Evolutionary conservation across 1,140 invertebrate species (phyloP).

Genomic region (Eufriesea mexicana): DNA sequence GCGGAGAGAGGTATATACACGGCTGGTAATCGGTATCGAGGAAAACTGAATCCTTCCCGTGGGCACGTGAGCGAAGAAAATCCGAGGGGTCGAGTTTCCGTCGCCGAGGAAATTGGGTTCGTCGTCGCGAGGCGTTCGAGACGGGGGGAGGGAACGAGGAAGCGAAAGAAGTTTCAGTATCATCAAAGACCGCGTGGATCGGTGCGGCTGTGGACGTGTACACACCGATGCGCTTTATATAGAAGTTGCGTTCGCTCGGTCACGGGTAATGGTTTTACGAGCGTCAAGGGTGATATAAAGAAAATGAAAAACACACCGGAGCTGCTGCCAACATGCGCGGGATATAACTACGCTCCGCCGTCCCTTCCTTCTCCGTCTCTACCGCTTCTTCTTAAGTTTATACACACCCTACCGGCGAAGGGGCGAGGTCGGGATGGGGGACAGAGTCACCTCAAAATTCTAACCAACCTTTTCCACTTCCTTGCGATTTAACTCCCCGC

Average conservation of each 20-base stretch:
- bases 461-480: conserved; percentile 10
- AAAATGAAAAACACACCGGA: conserved; percentile 90
- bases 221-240: conserved; percentile 73
- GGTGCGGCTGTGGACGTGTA: conserved; percentile 27
- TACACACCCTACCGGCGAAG: conserved; percentile 35
- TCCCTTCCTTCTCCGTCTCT: conserved; percentile 65
- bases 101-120: conserved; percentile 73
- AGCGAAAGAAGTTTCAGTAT: conserved; percentile 77
- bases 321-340: conserved; percentile 77
- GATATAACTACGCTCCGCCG: conserved; percentile 77
- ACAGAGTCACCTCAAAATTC: conserved; percentile 41
- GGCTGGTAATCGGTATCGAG: conserved; percentile 50
- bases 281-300: conserved; percentile 91
- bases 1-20: conserved; percentile 2
- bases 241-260: conserved; percentile 85
- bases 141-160: conserved; percentile 24
- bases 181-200: conserved; percentile 73
- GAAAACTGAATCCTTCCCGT: conserved; percentile 66
- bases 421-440: not conserved
- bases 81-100: conserved; percentile 54
- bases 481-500: conserved; percentile 71
- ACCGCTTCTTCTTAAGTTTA: conserved; percentile 78
- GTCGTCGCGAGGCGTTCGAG: conserved; percentile 43
- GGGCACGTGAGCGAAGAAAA: conserved; percentile 53
- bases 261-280: conserved; percentile 92